Base-by-base conservation (phyloP, 2,797 vertebrate genomes). In the Arnoldichthys spilopterus region DNA sequence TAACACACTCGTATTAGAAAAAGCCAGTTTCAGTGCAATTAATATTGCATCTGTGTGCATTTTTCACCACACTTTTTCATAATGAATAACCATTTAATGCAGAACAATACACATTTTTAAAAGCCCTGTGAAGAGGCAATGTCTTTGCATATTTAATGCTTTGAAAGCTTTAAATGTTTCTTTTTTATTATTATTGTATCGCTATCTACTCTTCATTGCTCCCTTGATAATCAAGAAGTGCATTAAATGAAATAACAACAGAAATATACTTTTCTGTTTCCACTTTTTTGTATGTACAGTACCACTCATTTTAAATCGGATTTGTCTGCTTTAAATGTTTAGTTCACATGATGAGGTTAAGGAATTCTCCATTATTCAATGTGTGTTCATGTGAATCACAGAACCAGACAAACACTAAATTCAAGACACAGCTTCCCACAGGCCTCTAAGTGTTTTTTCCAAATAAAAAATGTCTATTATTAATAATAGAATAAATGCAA, bases 21-120 rank as follows among this genome's bases (percentile, higher is more conserved):
- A 63, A 49, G 2, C 22, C 59, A 73, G 20, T 43, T 49, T 16
- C 30, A 20, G 51, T 62, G 22, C 40, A 62, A 76, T 64, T 32
- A 70, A 80, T 75, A 75, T 75, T 74, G 67, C 64, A 75, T 74
- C 20, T 37, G 40, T 30, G 15, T 70, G 49, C 16, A n/a, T 62
- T 62, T 70, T 59, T 20, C 3, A 13, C 43, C 24, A 69, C 43
- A 20, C 22, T 49, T 74, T 28, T 70, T 58, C 49, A 70, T 70
- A 16, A 71, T 75, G 20, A 34, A 80, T n/a, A 59, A 51, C n/a
- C 37, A 47, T 68, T 59, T 40, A 59, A 37, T 68, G 28, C n/a
- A 49, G 34, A 53, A 74, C 53, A 69, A 51, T 37, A 67, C 70
- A 73, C 51, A 30, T 47, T 73, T 59, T 58, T 56, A 61, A 72